These are phyloP conservation scores for Acanthococcus lagerstroemiae DNA, from an alignment of 2,888 invertebrate genomes.

Conservation along the genomic window DNA sequence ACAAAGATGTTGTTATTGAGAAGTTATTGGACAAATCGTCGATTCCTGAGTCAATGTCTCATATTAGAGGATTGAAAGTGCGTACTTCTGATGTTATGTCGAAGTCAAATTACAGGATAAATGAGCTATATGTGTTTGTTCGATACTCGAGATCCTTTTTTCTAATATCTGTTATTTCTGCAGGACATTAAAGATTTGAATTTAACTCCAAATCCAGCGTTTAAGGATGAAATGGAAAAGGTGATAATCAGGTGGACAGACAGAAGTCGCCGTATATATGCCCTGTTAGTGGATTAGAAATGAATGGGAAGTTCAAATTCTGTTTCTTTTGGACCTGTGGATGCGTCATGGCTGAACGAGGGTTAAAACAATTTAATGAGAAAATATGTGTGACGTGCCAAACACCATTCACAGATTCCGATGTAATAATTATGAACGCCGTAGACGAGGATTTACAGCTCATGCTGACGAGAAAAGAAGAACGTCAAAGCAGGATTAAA, in stretches of 20 bases:
- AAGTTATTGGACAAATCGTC: slow-evolving; percentile 73
- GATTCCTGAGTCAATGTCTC: slow-evolving; percentile 55
- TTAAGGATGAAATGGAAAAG: slow-evolving; percentile 55
- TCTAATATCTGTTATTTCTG: slow-evolving; percentile 29
- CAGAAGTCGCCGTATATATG: slow-evolving; percentile 81
- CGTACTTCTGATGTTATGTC: no score
- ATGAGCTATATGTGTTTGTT: no score
- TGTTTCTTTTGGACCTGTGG: slow-evolving; percentile 85
- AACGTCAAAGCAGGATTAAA: slow-evolving; percentile 58
- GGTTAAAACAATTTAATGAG: slow-evolving; percentile 75
- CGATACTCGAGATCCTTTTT: no score
- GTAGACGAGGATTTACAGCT: slow-evolving; percentile 62
- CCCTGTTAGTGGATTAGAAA: slow-evolving; percentile 87
- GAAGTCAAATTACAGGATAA: no score
- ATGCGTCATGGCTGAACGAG: slow-evolving; percentile 91
- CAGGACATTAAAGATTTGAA: slow-evolving; percentile 80
- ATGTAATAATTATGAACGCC: slow-evolving; percentile 81
- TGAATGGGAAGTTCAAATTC: slow-evolving; percentile 87
- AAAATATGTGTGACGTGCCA: slow-evolving; percentile 66
- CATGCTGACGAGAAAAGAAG: slow-evolving; percentile 55
- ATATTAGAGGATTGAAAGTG: slow-evolving; percentile 73
- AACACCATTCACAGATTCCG: slow-evolving; percentile 60
- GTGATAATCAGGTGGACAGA: slow-evolving; percentile 62
- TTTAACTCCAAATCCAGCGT: slow-evolving; percentile 75
- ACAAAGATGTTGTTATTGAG: slow-evolving; percentile 85